Evolutionary conservation across 2,888 invertebrate genomes (phyloP).

Genomic region (Cosmorhoe ocellata): DNA sequence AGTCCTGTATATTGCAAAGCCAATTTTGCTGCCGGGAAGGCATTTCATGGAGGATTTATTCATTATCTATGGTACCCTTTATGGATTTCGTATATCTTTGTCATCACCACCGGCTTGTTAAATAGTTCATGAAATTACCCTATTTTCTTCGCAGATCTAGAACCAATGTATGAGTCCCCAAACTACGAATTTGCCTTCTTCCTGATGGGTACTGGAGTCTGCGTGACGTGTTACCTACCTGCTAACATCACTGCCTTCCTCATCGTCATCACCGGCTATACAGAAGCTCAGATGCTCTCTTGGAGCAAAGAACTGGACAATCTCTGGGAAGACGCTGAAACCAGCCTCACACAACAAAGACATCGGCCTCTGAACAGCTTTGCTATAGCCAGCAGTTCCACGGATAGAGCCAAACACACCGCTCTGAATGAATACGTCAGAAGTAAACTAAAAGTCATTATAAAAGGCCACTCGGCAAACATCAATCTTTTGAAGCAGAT

Average conservation of each 20-base stretch:
- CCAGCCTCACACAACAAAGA: conserved; percentile 23
- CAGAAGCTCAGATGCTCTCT: conserved; percentile 57
- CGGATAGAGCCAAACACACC: conserved; percentile 30
- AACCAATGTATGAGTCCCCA: conserved; percentile 55
- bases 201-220: conserved; percentile 32
- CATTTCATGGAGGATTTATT: conserved; percentile 53
- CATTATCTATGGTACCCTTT: conserved; percentile 51
- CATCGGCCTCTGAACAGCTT: not conserved
- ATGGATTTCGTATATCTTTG: too few species aligned
- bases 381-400: not conserved
- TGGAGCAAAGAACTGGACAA: conserved; percentile 51
- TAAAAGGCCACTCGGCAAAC: conserved; percentile 38
- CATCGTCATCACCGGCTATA: conserved; percentile 53
- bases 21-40: conserved; percentile 51
- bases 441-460: conserved; percentile 35
- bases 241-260: conserved; percentile 51
- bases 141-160: conserved; percentile 46
- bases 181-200: conserved; percentile 52
- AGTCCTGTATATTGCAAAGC: conserved; percentile 42
- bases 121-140: too few species aligned
- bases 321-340: conserved; percentile 51
- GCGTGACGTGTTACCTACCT: conserved; percentile 45
- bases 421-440: conserved; percentile 35
- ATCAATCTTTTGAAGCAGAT: conserved; percentile 40
- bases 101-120: too few species aligned